These are phyloP conservation scores for Agonum fuliginosum DNA, from an alignment of 2,888 invertebrate species.

Conservation along the genomic window DNA sequence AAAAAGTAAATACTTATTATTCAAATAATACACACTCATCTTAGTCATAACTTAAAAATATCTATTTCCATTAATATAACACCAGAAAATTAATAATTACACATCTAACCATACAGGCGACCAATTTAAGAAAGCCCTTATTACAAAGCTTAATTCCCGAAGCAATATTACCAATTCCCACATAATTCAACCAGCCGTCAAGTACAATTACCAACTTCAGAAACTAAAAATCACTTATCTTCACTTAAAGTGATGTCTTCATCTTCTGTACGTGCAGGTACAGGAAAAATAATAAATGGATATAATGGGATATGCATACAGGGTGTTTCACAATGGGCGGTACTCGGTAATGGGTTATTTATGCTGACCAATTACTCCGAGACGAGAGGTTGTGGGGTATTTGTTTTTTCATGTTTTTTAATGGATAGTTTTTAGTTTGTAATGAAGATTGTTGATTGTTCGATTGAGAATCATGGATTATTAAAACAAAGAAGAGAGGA, in stretches of 20 bases:
- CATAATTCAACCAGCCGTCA: slow-evolving; percentile 25
- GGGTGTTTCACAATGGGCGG: slow-evolving; percentile 46
- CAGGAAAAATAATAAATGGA: slow-evolving; percentile 6
- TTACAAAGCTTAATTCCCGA: not conserved
- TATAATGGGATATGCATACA: slow-evolving; percentile 21
- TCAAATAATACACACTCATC: too few species aligned
- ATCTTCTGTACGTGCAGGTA: not conserved
- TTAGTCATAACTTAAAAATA: too few species aligned
- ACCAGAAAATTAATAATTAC: not conserved
- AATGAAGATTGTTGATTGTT: too few species aligned
- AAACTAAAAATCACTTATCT: slow-evolving; percentile 41
- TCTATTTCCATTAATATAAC: too few species aligned
- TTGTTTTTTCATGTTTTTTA: slow-evolving; percentile 32
- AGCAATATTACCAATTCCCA: slow-evolving; percentile 13
- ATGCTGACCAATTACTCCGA: slow-evolving; percentile 22
- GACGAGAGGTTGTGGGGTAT: not conserved
- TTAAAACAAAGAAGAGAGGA: too few species aligned
- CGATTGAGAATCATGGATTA: too few species aligned
- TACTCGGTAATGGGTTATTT: slow-evolving; percentile 22
- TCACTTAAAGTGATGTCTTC: slow-evolving; percentile 28
- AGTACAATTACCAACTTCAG: slow-evolving; percentile 26
- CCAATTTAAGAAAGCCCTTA: not conserved
- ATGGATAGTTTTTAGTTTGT: slow-evolving; percentile 18
- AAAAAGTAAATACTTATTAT: too few species aligned
- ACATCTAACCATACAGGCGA: not conserved